Percentiles rank a stretch among this genome's conserved stretches.
These are phyloP conservation scores for Paramacrobiotus metropolitanus DNA, from an alignment of 1,140 invertebrate species.

Conservation along the genomic window DNA sequence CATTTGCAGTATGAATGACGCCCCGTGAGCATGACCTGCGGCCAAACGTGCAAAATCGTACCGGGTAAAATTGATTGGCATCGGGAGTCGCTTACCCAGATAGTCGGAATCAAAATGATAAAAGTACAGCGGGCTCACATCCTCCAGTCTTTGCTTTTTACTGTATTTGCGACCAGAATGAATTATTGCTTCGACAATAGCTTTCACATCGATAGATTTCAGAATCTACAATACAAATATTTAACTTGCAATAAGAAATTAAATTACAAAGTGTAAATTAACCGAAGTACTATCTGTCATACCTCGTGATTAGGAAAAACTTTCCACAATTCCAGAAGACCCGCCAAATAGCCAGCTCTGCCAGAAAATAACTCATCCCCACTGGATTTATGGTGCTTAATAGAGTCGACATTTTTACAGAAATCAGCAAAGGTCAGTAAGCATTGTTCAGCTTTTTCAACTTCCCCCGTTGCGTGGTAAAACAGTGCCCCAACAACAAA, in stretches of 20 bases:
- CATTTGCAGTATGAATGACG: constrained; percentile 34
- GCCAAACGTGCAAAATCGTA: too few species aligned
- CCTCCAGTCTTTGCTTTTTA: constrained; percentile 24
- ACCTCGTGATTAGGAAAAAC: constrained; percentile 29
- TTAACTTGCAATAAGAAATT: too few species aligned
- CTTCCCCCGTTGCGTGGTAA: constrained; percentile 16
- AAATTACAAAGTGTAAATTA: too few species aligned
- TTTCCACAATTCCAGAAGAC: constrained; percentile 40
- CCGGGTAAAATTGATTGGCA: too few species aligned
- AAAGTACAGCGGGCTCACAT: constrained; percentile 48
- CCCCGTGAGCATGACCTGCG: constrained; percentile 48
- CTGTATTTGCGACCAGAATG: constrained; percentile 43
- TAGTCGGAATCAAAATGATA: constrained; percentile 62
- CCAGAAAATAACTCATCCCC: constrained; percentile 62
- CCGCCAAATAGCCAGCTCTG: constrained; percentile 48
- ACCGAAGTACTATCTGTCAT: too few species aligned
- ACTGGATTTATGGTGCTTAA: constrained; percentile 39
- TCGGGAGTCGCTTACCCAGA: constrained; percentile 31
- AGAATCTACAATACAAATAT: too few species aligned
- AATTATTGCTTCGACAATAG: constrained; percentile 40
- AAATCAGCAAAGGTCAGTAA: constrained; percentile 15
- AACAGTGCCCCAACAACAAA: constrained; percentile 23
- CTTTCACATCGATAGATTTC: constrained; percentile 17
- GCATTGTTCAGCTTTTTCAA: constrained; percentile 10
- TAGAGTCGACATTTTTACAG: constrained; percentile 21